Conservation (phyloP, 2,888 invertebrate species). For the Pollenia griseotomentosa region DNA sequence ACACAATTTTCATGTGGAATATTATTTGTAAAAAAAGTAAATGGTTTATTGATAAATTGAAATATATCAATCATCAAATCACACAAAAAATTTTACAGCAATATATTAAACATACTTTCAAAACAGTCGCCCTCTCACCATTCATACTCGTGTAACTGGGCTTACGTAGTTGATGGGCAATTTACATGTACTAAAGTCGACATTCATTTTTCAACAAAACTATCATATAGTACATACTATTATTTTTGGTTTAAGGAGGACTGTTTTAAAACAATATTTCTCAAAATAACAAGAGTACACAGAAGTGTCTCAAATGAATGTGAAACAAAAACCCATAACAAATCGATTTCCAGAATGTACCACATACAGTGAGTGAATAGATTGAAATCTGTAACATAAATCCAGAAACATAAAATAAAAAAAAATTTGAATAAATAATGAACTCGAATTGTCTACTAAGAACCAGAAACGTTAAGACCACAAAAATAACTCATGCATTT, state of each 20-base stretch:
- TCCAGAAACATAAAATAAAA: neutral
- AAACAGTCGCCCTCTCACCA: no score
- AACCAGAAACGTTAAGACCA: neutral
- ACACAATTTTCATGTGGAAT: constrained; percentile 24
- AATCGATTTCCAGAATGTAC: neutral
- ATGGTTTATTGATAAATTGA: constrained; percentile 57
- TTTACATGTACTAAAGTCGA: no score
- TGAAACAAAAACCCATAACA: neutral
- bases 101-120: neutral
- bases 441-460: neutral
- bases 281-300: neutral
- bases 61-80: constrained; percentile 56
- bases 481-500: constrained; percentile 38
- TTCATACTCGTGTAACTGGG: no score
- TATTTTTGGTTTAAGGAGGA: no score
- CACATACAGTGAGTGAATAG: neutral
- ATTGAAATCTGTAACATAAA: constrained; percentile 10
- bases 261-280: neutral
- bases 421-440: neutral
- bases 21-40: constrained; percentile 45
- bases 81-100: neutral
- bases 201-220: no score
- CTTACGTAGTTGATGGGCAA: no score
- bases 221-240: no score
- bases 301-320: constrained; percentile 34